A percentile compares a stretch with the other conserved stretches of the same genome.
These are phyloP conservation scores for Nomada hirtipes DNA, from an alignment of 2,888 invertebrate species.

Conservation along the genomic window DNA sequence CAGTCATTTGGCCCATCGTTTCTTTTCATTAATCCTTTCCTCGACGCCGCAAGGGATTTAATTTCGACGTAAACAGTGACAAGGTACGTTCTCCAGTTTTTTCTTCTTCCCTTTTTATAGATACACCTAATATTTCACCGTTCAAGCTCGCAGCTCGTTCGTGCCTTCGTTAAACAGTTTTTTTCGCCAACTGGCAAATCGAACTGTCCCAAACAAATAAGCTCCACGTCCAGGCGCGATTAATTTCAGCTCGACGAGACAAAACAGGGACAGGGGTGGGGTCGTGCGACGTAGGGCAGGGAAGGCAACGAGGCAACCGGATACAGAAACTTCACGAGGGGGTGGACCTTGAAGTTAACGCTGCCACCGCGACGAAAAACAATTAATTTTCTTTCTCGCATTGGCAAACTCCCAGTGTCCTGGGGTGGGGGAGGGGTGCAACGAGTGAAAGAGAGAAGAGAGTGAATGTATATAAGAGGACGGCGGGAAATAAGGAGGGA, in stretches of 20 bases:
- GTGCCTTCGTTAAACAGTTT: conserved; percentile 31
- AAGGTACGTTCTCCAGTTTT: background rate
- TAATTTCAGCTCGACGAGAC: conserved; percentile 49
- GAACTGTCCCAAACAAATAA: conserved; percentile 55
- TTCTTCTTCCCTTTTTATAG: background rate
- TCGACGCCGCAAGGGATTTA: background rate
- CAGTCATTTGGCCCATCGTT: too few species aligned
- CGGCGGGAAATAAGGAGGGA: background rate
- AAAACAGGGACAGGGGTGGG: conserved; percentile 19
- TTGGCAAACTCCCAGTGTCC: conserved; percentile 48
- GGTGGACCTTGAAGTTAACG: conserved; percentile 35
- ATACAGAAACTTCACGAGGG: conserved; percentile 24
- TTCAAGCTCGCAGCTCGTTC: background rate
- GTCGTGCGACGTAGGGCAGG: background rate
- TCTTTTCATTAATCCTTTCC: background rate
- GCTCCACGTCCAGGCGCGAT: conserved; percentile 50
- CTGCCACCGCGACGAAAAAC: conserved; percentile 41
- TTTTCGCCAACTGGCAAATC: conserved; percentile 43
- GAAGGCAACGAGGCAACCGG: background rate
- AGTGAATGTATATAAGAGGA: background rate
- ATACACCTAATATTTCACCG: conserved; percentile 28
- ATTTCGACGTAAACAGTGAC: background rate
- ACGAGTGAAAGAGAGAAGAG: background rate
- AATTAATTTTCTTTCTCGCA: conserved; percentile 58
- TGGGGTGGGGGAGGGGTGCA: background rate